Conservation (phyloP, 2,797 vertebrate genomes). For the Thamnophis elegans region DNA sequence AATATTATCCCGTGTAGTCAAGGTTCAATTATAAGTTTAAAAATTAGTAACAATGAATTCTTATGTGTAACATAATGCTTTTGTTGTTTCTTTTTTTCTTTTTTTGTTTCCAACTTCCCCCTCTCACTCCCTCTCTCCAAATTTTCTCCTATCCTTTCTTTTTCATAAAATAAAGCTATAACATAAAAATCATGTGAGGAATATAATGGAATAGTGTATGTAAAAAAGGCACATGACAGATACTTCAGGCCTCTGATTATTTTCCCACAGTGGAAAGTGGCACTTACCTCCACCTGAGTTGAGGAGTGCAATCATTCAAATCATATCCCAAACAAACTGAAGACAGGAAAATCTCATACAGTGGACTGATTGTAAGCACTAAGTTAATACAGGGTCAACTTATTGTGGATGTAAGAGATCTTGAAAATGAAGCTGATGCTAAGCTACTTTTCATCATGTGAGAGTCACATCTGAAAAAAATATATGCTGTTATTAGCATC, state of each 20-base stretch:
- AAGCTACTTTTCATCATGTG: neutral
- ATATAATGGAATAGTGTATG: neutral
- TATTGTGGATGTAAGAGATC: neutral
- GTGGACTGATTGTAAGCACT: neutral
- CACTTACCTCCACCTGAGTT: neutral
- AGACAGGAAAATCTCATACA: too few relatives aligned
- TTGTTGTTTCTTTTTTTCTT: neutral
- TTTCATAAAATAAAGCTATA: neutral
- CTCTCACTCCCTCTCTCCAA: neutral
- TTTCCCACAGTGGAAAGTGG: neutral
- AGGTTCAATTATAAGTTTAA: neutral
- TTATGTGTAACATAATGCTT: neutral
- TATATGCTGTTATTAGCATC: neutral
- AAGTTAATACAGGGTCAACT: neutral
- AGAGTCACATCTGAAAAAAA: neutral
- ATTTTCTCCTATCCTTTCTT: neutral
- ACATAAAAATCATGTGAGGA: too few relatives aligned
- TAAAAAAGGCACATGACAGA: neutral
- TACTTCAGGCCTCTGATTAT: neutral
- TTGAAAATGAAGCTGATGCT: neutral
- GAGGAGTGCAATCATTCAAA: neutral
- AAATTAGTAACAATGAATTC: neutral
- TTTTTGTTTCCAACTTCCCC: neutral
- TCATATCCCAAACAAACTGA: neutral
- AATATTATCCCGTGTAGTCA: neutral